Base-by-base conservation (phyloP, 2,888 invertebrate genomes). In the Zhuqinia jingwanae region DNA sequence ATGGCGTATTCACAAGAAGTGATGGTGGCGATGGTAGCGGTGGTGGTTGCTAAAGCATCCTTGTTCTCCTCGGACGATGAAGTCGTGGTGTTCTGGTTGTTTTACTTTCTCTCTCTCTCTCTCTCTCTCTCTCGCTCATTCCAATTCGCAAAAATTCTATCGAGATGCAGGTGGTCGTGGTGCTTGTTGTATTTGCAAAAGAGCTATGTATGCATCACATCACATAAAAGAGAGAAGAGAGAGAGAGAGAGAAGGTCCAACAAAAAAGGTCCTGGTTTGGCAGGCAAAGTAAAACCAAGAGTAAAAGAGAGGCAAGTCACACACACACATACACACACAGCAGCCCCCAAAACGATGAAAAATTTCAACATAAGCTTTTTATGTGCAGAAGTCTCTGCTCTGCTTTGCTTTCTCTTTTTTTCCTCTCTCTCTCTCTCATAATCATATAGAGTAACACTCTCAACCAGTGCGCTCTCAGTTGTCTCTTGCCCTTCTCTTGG, bases 401-500 rank as follows among this genome's bases (percentile, higher is more conserved):
- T 73, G 58, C 70, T 82, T 63, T 75, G 27, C 80, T 79, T 65
- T 60, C 53, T 50, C 58, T 45, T 20, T 30, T 30, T 53, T 15
- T 68, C 77, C 36, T 53, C 27, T 70, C 53, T 25, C 75, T 76
- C 65, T 50, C 56, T 36, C 77, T 20, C 77, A 76, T 85, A 73
- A 85, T 70, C 45, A 76, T 79, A 76, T 85, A 85, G 70, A 68
- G 81, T 53, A 78, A 77, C 75, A 83, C 82, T 73, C 73, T 75
- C 63, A 53, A 76, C 65, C 80, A 58, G 68, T 68, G 50, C 42
- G 68, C 84, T 83, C 87, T 85, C 87, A 87, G 85, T 88, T 85
- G 77, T 87, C 85, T 87, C 84, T 87, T 83, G 84, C 84, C 87
- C 85, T 88, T 88, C 88, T 85, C 88, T 85, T 84, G 76, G 87